Percentiles rank a stretch among this genome's conserved stretches.
phyloP scores from a whole-genome alignment of 2,888 invertebrate species.

The Mesorhabditis belari region DNA sequence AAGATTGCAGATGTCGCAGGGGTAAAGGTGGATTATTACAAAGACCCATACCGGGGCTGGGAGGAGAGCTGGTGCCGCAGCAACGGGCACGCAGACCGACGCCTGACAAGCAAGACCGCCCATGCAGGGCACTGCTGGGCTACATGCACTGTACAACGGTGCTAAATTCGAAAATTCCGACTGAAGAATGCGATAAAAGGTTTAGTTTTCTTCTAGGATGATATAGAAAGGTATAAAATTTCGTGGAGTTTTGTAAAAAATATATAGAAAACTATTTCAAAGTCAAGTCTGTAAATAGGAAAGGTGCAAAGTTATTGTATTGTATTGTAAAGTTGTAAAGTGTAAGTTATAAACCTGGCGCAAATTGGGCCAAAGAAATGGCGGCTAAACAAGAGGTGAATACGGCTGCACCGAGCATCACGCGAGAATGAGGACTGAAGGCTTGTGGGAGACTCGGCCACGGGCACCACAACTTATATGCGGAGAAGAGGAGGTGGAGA shows the following conservation, averaged over 20 bases:
- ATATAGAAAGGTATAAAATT: too few relatives aligned
- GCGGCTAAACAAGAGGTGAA: background rate
- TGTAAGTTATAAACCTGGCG: background rate
- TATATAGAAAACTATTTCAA: too few relatives aligned
- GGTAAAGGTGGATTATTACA: background rate
- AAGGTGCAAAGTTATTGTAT: too few relatives aligned
- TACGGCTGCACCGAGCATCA: background rate
- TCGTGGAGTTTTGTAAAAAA: too few relatives aligned
- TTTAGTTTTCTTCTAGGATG: too few relatives aligned
- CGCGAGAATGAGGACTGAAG: too few relatives aligned
- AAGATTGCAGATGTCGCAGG: background rate
- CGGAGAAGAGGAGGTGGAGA: too few relatives aligned
- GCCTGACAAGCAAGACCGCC: conserved; percentile 39
- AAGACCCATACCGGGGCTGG: conserved; percentile 10
- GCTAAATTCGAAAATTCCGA: conserved; percentile 13
- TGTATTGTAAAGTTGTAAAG: background rate
- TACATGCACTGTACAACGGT: conserved; percentile 40
- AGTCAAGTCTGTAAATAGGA: too few relatives aligned
- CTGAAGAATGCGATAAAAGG: too few relatives aligned
- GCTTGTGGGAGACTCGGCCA: background rate
- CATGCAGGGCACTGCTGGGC: conserved; percentile 34
- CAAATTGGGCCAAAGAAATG: background rate
- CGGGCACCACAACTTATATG: too few relatives aligned
- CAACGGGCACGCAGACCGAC: conserved; percentile 31
- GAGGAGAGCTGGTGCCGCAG: conserved; percentile 8